Base-by-base conservation (phyloP, 2,888 invertebrate genomes). In the Eupeodes luniger region DNA sequence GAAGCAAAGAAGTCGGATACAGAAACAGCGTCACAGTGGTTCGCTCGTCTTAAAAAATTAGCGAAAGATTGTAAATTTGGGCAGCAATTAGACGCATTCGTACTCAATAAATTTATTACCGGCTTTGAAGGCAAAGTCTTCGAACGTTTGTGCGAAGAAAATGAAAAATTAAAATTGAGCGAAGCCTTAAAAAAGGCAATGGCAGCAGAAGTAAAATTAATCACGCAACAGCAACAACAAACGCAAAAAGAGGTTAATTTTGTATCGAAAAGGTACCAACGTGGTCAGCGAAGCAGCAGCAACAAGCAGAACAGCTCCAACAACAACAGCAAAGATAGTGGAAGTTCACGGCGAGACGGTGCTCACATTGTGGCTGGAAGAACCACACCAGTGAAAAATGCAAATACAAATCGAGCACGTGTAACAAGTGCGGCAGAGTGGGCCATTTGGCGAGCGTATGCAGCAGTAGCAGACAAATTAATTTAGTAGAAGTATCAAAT, bases 161-260 rank as follows among this genome's bases (percentile, higher is more conserved):
- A 27, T 12, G 62, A 64, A 64, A 62, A 53, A 19, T 49, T 53
- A 44, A 69, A 76, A 47, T 49, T 67, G 34, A 57, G 49, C 3
- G 34, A 67, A 5, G 78, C 59, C 3, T 12, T 61, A 16, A 16
- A 53, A 59, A 62, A 53, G 44, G 51, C 61, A 5, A 69, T 70
- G 51, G 69, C 78, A 51, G 69, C 19, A 70, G 69, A 69, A 62
- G 19, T 76, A 36, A 62, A 61, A 14, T 16, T 70, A 53, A 14
- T 14, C 7, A 19, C n/a, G n/a, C 51, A 61, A n/a, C 47, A 14
- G 16, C 12, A n/a, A 5, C 59, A 67, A 61, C 16, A 49, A 44
- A 16, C 16, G 6, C 55, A 67, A 12, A 67, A 49, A 16, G 77
- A 78, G 59, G 77, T 78, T 78, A 59, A 34, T 14, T 67, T 67